Percentiles rank a stretch among this genome's conserved stretches.
Conservation (phyloP, 2,888 invertebrate genomes). For the Emesis russula region DNA sequence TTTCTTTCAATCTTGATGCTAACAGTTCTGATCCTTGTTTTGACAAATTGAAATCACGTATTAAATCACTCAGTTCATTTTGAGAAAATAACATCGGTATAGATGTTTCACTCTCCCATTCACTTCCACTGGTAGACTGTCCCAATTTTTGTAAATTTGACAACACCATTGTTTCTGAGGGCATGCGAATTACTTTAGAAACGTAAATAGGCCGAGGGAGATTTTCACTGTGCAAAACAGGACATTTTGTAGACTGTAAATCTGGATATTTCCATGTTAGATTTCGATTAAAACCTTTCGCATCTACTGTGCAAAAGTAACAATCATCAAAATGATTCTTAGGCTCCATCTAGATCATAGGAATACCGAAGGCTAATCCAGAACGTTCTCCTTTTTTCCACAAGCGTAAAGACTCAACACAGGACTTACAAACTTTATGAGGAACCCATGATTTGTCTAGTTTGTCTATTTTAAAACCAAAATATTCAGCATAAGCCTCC, state of each 20-base stretch:
- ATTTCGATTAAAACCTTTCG: slow-evolving; percentile 26
- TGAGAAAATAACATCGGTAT: slow-evolving; percentile 22
- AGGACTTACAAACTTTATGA: slow-evolving; percentile 38
- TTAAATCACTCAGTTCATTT: slow-evolving; percentile 34
- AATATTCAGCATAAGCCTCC: slow-evolving; percentile 40
- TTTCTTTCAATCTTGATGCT: too few relatives aligned
- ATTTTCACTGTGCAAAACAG: slow-evolving; percentile 16
- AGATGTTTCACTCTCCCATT: slow-evolving; percentile 25
- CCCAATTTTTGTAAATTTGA: background rate
- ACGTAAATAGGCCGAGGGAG: slow-evolving; percentile 4
- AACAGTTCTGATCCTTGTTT: slow-evolving; percentile 16
- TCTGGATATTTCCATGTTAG: slow-evolving; percentile 27
- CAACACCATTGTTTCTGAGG: slow-evolving; percentile 4
- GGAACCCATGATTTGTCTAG: slow-evolving; percentile 41
- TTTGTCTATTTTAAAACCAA: slow-evolving; percentile 32
- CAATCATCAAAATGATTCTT: slow-evolving; percentile 11
- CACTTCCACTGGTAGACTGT: background rate
- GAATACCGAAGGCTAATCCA: slow-evolving; percentile 39
- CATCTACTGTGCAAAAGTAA: slow-evolving; percentile 20
- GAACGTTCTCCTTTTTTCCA: slow-evolving; percentile 34
- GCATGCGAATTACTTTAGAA: slow-evolving; percentile 1
- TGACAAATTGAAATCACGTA: slow-evolving; percentile 22
- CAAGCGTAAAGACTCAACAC: slow-evolving; percentile 35
- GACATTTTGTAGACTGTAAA: slow-evolving; percentile 30
- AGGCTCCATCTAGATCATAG: slow-evolving; percentile 56